Conservation (phyloP, 2,797 vertebrate genomes). For the Emydoidea blandingii region DNA sequence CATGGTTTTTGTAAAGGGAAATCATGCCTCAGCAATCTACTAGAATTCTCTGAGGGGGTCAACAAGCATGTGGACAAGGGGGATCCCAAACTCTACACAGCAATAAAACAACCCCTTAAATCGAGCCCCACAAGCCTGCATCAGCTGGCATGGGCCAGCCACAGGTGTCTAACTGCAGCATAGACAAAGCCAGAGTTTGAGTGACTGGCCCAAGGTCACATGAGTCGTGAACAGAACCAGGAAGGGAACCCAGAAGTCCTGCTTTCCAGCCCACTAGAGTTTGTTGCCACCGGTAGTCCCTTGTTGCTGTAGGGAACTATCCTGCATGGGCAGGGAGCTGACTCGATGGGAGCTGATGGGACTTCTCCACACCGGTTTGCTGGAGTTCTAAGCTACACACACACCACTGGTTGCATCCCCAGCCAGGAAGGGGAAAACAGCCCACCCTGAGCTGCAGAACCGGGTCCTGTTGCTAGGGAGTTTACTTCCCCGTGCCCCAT, state of each 20-base stretch:
- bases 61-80: no score
- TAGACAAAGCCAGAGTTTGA: background rate
- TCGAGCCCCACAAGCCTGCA: background rate
- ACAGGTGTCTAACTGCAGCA: fast-evolving
- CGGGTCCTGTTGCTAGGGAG: background rate
- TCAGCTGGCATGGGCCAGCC: background rate
- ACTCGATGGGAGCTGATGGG: background rate
- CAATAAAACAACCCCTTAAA: background rate
- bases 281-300: background rate
- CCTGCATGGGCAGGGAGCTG: background rate
- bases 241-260: background rate
- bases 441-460: background rate
- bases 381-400: background rate
- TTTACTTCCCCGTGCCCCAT: background rate
- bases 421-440: background rate
- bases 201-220: background rate
- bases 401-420: no score
- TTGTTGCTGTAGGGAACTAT: background rate
- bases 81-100: background rate
- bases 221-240: background rate
- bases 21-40: no score
- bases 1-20: no score
- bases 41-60: no score
- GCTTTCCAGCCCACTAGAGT: background rate
- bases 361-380: background rate